Percentiles rank a stretch among this genome's conserved stretches.
Evolutionary conservation across 2,888 invertebrate genomes (phyloP).

Genomic region (Tenthredo livida): DNA sequence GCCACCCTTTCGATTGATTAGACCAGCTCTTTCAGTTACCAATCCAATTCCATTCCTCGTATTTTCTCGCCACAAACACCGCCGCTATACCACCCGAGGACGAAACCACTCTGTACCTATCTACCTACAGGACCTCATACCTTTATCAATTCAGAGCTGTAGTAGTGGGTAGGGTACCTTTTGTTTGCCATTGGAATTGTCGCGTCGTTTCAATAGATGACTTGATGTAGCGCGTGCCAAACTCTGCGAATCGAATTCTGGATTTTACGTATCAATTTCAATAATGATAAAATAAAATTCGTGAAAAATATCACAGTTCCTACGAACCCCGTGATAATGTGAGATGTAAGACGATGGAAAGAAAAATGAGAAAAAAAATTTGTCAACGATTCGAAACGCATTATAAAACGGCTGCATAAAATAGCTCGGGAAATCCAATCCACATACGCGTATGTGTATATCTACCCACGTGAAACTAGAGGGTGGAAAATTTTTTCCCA

Average conservation of each 20-base stretch:
- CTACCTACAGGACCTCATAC: neutral
- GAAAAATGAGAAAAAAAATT: neutral
- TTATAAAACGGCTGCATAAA: neutral
- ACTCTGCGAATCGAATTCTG: conserved; percentile 18
- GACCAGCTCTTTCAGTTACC: conserved; percentile 48
- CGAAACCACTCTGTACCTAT: conserved; percentile 20
- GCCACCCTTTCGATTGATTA: conserved; percentile 50
- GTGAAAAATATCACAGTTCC: no score
- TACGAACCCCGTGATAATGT: neutral
- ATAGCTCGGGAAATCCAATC: neutral
- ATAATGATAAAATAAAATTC: no score
- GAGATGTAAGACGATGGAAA: neutral
- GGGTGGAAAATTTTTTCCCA: neutral
- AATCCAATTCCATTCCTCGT: conserved; percentile 48
- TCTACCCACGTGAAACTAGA: neutral
- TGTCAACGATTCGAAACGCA: neutral
- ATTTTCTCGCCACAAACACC: conserved; percentile 46
- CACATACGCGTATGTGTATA: neutral
- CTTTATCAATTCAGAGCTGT: neutral
- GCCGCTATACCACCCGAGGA: neutral
- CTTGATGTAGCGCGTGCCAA: conserved; percentile 32
- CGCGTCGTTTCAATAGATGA: conserved; percentile 41
- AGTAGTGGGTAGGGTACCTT: neutral
- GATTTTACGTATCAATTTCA: neutral
- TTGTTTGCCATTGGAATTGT: conserved; percentile 47